Evolutionary conservation across 2,113 vertebrate genomes (phyloP).

Genomic region (Uria lomvia): DNA sequence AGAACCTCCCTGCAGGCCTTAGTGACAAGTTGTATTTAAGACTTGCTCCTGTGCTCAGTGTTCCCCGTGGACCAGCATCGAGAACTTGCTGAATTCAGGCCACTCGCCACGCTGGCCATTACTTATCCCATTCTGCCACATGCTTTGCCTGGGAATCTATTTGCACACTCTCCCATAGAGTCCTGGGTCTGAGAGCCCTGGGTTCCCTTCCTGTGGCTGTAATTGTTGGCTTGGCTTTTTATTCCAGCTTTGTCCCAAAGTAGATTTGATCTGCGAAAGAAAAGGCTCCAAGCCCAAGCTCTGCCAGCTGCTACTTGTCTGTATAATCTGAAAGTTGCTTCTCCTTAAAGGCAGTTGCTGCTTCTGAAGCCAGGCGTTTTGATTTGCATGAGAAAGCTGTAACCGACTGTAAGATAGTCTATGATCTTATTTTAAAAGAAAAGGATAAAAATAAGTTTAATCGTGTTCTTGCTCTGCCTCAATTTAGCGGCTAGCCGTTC

Average conservation of each 20-base stretch:
- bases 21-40: not conserved
- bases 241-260: not conserved
- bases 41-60: not conserved
- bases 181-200: not conserved
- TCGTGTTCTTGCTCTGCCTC: not conserved
- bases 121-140: not conserved
- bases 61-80: not conserved
- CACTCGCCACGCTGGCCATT: accelerated
- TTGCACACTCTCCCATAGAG: not conserved
- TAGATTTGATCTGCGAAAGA: not conserved
- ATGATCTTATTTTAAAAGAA: conserved; percentile 13
- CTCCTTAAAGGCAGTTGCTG: not conserved
- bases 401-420: not conserved
- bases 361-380: not conserved
- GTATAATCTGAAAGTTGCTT: not conserved
- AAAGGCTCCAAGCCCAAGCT: not conserved
- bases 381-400: not conserved
- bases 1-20: not conserved
- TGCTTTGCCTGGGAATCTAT: not conserved
- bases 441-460: not conserved
- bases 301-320: conserved; percentile 33
- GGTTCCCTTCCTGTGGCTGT: not conserved
- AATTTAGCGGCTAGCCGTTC: not conserved
- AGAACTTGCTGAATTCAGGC: not conserved
- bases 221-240: not conserved